Evolutionary conservation across 2,888 invertebrate species (phyloP), one percentile per base, ranked within the genome.

Genomic region (Rhodophaea formosa): DNA sequence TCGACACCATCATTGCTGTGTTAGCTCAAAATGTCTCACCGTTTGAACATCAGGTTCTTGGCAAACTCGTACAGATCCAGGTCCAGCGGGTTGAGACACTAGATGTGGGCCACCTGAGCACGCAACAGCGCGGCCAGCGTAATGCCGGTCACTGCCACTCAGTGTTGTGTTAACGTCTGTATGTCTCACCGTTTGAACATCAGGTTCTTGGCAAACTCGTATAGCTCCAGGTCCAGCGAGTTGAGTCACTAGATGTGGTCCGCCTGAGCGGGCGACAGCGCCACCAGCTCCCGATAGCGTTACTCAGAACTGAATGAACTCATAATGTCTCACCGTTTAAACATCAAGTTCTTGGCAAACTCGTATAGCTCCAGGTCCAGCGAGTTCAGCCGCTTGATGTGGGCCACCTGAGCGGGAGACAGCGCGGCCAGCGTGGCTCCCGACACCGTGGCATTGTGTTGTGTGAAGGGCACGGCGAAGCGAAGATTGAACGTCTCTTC

Each of bases 331-430:
- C 68, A 94, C 94, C 94, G 93, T 84, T 95, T 94, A 71, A 96
- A 95, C 84, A 99, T 95, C 66, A 99, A 93, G 80, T 95, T 94
- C 84, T 96, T 96, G 54, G 99, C 99, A 89, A 96, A 99, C 67
- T 96, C 94, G 83, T 99, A 99, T 56, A 99, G 93, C 88, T 98
- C 96, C n/a, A n/a, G n/a, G n/a, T n/a, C 99, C 65, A 99, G 92
- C 62, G 94, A 93, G 92, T 99, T 99, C 66, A 97, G 93, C 72
- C 94, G 92, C 69, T 94, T 93, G 71, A 99, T 95, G 79, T 93
- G 94, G 29, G 94, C 92, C 62, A 96, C 91, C 81, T 97, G 97
- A 62, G 94, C 92, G 0, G 94, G 91, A 39, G 94, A 94, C 61
- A 98, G 92, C 60, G 95, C 94, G 14, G 95, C 95, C 73, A 97